These are phyloP conservation scores for Zaprionus ghesquierei DNA, from an alignment of 1,140 invertebrate genomes.

Conservation along the genomic window DNA sequence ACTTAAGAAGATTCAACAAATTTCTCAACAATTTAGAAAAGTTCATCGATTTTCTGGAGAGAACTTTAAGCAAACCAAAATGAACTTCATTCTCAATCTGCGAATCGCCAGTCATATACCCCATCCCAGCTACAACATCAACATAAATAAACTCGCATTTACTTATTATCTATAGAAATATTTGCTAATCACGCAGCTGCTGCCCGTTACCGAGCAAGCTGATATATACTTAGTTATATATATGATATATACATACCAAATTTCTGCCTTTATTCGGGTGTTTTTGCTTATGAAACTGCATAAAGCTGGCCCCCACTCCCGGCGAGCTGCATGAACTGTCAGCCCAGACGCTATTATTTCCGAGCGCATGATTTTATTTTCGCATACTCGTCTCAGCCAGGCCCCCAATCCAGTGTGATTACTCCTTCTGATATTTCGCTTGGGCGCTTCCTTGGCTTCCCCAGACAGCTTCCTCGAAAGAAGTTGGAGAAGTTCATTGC, in stretches of 20 bases:
- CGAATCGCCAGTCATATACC: constrained; percentile 61
- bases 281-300: constrained; percentile 72
- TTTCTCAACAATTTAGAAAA: not conserved
- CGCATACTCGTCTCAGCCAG: constrained; percentile 14
- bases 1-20: not conserved
- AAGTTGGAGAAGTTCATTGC: constrained; percentile 14
- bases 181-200: constrained; percentile 74
- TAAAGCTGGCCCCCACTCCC: constrained; percentile 52
- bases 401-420: constrained; percentile 40
- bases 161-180: constrained; percentile 70
- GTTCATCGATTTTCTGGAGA: not conserved
- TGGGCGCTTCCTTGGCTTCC: constrained; percentile 20
- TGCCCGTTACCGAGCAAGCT: constrained; percentile 6
- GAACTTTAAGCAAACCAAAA: not conserved
- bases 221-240: constrained; percentile 18
- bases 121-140: constrained; percentile 37
- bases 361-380: constrained; percentile 80
- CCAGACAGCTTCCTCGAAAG: constrained; percentile 22
- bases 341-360: constrained; percentile 81
- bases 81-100: not conserved
- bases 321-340: constrained; percentile 47
- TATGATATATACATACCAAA: not conserved
- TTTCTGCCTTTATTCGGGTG: constrained; percentile 13
- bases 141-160: constrained; percentile 56
- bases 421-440: constrained; percentile 66